Evolutionary conservation across 1,140 invertebrate genomes (phyloP), one percentile per base, ranked within the genome.

Genomic region (Orussus abietinus): DNA sequence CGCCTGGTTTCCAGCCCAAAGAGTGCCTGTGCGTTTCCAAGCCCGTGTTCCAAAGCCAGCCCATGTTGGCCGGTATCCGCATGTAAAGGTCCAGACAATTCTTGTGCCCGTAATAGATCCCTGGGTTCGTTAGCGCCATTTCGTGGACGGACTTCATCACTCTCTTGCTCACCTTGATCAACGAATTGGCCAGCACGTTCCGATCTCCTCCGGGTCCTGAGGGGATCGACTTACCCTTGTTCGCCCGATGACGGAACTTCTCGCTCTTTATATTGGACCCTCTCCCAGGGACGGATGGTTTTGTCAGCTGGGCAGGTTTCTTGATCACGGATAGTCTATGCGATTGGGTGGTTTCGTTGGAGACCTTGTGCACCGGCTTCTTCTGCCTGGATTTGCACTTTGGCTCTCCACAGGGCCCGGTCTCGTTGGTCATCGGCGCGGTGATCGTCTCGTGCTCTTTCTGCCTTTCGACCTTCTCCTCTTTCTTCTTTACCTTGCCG

Each of bases 51-150:
- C 68, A 71, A 3, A 66, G 17, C 68, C 68, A 71, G 3, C 68
- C 66, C 68, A 71, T 71, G 12, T 71, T 71, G 1, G 58, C 51
- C 2, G 68, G 68, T 1, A 71, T 60, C 20, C 61, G 45, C 34
- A 63, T 46, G n/a, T 52, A 55, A 1, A 59, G 9, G 14, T 64
- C 57, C 9, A 67, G 30, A 41, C 68, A 71, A 20, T 62, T 55
- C 31, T 55, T 58, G 17, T 71, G 68, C 1, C 68, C 68, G 25
- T 56, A 60, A 19, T 53, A 50, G 9, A 58, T 56, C 2, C 60
- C 55, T 15, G 63, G 57, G 28, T 64, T 57, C 7, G 41, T 43
- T 7, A 54, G 42, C 9, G 51, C 54, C n/a, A 59, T 47, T 1
- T 43, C 34, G 4, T 50, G 42, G 1, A 67, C 55, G 11, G 57